Conservation (phyloP, 2,113 vertebrate genomes). For the Neolamprologus tretocephalus region DNA sequence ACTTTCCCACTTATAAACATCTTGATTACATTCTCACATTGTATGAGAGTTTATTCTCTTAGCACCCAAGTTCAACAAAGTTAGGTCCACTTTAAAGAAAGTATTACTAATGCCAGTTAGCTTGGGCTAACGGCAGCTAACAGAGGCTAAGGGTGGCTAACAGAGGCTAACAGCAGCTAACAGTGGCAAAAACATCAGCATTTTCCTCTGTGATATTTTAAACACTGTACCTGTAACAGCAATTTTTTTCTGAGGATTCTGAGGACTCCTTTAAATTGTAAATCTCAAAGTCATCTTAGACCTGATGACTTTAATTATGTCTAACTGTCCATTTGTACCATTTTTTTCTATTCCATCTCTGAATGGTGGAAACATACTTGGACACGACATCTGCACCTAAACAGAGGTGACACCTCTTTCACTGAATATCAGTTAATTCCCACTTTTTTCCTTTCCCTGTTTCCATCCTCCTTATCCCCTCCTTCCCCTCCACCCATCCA, state of each 20-base stretch:
- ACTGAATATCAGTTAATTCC: background rate
- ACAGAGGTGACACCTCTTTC: background rate
- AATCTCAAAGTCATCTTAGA: background rate
- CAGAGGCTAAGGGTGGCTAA: background rate
- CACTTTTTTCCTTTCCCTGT: background rate
- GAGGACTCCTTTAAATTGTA: background rate
- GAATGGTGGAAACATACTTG: background rate
- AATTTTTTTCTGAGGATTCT: background rate
- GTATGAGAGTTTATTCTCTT: background rate
- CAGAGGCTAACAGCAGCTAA: background rate
- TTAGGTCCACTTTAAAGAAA: background rate
- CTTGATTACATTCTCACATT: background rate
- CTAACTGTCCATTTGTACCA: background rate
- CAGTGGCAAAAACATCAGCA: background rate
- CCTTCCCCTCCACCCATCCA: constrained; percentile 15
- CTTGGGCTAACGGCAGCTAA: background rate
- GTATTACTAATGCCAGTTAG: background rate
- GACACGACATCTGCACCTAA: background rate
- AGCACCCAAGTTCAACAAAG: background rate
- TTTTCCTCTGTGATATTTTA: background rate
- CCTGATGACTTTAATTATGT: background rate
- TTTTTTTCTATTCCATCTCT: background rate
- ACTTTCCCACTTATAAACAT: background rate
- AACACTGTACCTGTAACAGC: background rate
- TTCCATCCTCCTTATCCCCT: background rate